These are phyloP conservation scores for Nomada lathburiana DNA, from an alignment of 2,888 invertebrate species.

Conservation along the genomic window DNA sequence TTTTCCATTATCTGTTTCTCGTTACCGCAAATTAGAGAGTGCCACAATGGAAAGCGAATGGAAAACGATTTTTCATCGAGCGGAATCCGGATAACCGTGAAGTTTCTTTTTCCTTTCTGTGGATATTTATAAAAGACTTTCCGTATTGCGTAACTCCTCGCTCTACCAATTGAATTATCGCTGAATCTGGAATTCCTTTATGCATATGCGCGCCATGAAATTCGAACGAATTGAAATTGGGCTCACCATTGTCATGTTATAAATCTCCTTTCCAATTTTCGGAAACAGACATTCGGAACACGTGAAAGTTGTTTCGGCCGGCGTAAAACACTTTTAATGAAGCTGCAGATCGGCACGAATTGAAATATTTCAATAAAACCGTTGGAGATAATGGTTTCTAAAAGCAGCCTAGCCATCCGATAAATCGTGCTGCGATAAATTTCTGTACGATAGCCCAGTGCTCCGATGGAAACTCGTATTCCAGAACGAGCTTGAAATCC, in stretches of 20 bases:
- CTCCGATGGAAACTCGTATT: constrained; percentile 20
- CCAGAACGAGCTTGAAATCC: neutral
- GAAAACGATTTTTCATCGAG: constrained; percentile 33
- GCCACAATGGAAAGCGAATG: constrained; percentile 44
- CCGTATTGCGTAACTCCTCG: neutral
- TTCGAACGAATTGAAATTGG: constrained; percentile 1
- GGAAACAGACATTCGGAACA: neutral
- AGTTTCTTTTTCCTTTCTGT: constrained; percentile 10
- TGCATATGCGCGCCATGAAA: constrained; percentile 20
- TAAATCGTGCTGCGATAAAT: constrained; percentile 30
- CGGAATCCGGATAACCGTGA: constrained; percentile 3
- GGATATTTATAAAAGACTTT: constrained; percentile 21
- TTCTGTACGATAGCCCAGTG: constrained; percentile 4
- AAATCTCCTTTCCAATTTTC: neutral
- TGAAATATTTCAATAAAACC: constrained; percentile 24
- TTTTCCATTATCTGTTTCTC: constrained; percentile 56
- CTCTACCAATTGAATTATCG: neutral
- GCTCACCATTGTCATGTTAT: neutral
- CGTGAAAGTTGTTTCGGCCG: neutral
- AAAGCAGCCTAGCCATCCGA: constrained; percentile 21
- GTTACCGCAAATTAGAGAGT: constrained; percentile 53
- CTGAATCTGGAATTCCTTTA: neutral
- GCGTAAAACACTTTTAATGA: constrained; percentile 22
- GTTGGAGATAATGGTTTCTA: constrained; percentile 30
- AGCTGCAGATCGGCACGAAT: constrained; percentile 1